Base-by-base conservation (phyloP, 2,888 invertebrate genomes). In the Ectobius pallidus region DNA sequence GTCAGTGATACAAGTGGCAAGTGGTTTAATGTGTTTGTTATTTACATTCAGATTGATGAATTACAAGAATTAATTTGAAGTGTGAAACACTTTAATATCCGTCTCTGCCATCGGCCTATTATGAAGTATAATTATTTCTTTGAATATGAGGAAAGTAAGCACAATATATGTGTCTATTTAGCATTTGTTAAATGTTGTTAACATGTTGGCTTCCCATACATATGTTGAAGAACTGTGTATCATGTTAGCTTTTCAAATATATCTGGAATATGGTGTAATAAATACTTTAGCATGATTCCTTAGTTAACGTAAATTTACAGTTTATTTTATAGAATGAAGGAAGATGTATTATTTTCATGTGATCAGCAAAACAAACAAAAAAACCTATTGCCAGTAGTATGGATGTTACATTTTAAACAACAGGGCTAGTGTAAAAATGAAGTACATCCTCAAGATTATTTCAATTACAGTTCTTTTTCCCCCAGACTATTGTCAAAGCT, bases 81-180 rank as follows among this genome's bases (percentile, higher is more conserved):
- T n/a, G n/a, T n/a, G n/a, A n/a, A n/a, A 25, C 22, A 16, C 20
- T 34, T 16, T 49, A 49, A 61, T 71, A 67, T 71, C 65, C 67
- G 71, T 71, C 71, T 70, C 25, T 52, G 67, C 52, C 39, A 67
- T 71, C 71, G 71, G 71, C 71, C 71, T 71, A 71, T 20, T 52
- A 46, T n/a, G n/a, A 46, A 46, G 7, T 46, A 1, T 46, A 46
- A 52, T 52, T 49, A 2, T 44, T 49, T 46, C 22, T 52, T 49
- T 52, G 20, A n/a, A 52, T 52, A 52, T 25, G 14, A 9, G 22
- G 14, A 25, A 39, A 20, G 49, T 49, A 9, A n/a, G 20, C 9
- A n/a, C n/a, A 49, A 14, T 49, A 2, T 49, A 2, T 49, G 49
- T 49, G 16, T n/a, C n/a, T n/a, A n/a, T 18, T 3, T 49, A 49